Evolutionary conservation across 2,888 invertebrate species (phyloP), one percentile per base, ranked within the genome.

Genomic region (Megalurothrips usitatus): DNA sequence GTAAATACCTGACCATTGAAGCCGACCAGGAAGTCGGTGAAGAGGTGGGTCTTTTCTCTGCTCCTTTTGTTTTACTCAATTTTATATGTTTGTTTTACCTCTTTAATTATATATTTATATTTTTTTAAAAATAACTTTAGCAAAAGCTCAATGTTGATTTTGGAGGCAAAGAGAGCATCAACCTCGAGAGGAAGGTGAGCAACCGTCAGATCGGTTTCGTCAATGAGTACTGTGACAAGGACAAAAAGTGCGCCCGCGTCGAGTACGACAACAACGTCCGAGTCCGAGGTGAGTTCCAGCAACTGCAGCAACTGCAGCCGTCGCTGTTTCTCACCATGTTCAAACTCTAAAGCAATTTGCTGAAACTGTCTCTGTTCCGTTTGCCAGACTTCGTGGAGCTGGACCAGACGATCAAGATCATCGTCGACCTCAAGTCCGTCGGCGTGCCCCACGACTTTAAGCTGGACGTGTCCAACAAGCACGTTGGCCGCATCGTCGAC

Each of bases 141-240:
- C 23, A 26, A 8, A 75, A 26, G 12, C 68, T 75, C 23, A 26
- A 75, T 75, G 68, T 75, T 75, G 68, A 75, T 26, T 26, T 75
- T 11, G 68, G 68, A 10, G 68, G 68, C 9, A 75, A 75, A 75
- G 68, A 75, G 26, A 75, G 26, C 68, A 75, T 75, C 12, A n/a
- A 75, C 23, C 12, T 75, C 3, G 68, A 26, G 26, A 75, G 68
- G 26, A 75, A 75, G 26, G 9, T 75, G 12, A 26, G 23, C 26
- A 75, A 26, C 68, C 23, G 26, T 9, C 68, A 75, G 68, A n/a
- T 23, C 23, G 26, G 68, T 12, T 1, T 91, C 79, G 91, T 92
- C 19, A 90, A 92, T 83, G 92, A 93, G 17, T 92, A 92, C 86
- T 94, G 94, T 86, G 94, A 94, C 84, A 93, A 93, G 86, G 93